Conservation (phyloP, 2,113 vertebrate genomes). For the Lasiurus cinereus region DNA sequence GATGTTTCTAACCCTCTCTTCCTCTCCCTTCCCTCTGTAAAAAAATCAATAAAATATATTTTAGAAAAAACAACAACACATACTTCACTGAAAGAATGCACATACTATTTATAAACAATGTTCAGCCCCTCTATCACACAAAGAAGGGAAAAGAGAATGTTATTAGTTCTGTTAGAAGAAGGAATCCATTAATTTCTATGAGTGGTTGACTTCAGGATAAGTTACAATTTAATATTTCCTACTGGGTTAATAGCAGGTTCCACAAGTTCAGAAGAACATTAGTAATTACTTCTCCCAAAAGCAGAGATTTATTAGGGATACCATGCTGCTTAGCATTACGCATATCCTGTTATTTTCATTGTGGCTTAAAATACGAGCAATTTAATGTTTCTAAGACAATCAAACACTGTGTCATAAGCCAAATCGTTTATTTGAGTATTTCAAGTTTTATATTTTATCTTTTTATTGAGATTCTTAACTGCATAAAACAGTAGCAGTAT, state of each 20-base stretch:
- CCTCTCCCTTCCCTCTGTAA: no score
- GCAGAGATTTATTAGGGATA: conserved; percentile 53
- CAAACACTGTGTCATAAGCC: background rate
- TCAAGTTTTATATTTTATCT: background rate
- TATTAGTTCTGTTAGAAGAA: conserved; percentile 70
- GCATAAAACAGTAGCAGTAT: background rate
- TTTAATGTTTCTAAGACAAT: conserved; percentile 52
- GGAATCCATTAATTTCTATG: conserved; percentile 55
- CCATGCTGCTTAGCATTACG: conserved; percentile 27
- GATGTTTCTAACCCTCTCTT: no score
- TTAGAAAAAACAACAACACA: background rate
- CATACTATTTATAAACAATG: conserved; percentile 50
- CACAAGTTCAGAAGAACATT: conserved; percentile 74
- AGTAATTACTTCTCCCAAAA: conserved; percentile 76
- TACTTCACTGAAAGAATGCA: conserved; percentile 1
- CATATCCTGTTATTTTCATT: conserved; percentile 66
- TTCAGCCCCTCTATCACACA: conserved; percentile 4
- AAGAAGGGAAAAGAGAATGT: background rate
- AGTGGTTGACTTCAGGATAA: conserved; percentile 78
- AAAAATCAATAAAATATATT: no score
- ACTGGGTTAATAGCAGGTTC: conserved; percentile 82
- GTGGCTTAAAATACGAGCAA: conserved; percentile 61
- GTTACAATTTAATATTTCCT: conserved; percentile 80
- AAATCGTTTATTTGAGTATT: background rate
- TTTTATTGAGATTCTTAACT: background rate